phyloP scores from a whole-genome alignment of 64 coral and sea anemone genomes.

The Stichodactyla helianthus region DNA sequence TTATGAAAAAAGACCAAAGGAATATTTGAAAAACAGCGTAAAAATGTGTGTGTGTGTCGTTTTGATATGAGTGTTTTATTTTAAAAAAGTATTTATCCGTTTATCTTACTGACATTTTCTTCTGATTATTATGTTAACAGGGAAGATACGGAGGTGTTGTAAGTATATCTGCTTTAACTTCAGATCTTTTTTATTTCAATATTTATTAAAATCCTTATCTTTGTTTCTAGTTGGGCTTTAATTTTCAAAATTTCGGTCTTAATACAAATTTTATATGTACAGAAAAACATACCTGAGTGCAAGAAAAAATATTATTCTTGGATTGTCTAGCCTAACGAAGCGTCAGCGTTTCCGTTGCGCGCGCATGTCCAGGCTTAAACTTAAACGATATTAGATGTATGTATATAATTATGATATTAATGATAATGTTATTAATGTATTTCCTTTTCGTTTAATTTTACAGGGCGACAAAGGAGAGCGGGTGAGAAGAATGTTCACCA shows the following conservation, averaged over 20 bases:
- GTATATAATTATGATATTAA: too few relatives aligned
- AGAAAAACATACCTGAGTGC: too few relatives aligned
- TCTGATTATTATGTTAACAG: neutral
- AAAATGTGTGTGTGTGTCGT: too few relatives aligned
- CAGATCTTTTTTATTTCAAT: neutral
- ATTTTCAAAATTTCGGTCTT: too few relatives aligned
- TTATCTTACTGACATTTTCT: neutral
- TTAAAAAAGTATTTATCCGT: neutral
- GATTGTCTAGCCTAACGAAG: too few relatives aligned
- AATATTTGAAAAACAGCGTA: too few relatives aligned
- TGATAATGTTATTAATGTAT: neutral
- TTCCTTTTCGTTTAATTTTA: neutral
- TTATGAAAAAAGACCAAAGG: too few relatives aligned
- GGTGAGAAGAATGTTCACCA: neutral
- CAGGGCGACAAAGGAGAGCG: neutral
- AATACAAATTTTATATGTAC: too few relatives aligned
- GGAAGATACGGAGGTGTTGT: slow-evolving; percentile 42
- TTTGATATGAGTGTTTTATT: too few relatives aligned
- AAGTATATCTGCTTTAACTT: slow-evolving; percentile 16
- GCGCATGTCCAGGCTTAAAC: neutral
- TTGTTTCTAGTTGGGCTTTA: neutral
- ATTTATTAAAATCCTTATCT: neutral
- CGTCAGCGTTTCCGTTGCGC: too few relatives aligned
- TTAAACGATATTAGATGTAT: neutral
- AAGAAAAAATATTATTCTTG: too few relatives aligned